phyloP scores from a whole-genome alignment of 2,797 vertebrate species.

The Cirrhinus mrigala region DNA sequence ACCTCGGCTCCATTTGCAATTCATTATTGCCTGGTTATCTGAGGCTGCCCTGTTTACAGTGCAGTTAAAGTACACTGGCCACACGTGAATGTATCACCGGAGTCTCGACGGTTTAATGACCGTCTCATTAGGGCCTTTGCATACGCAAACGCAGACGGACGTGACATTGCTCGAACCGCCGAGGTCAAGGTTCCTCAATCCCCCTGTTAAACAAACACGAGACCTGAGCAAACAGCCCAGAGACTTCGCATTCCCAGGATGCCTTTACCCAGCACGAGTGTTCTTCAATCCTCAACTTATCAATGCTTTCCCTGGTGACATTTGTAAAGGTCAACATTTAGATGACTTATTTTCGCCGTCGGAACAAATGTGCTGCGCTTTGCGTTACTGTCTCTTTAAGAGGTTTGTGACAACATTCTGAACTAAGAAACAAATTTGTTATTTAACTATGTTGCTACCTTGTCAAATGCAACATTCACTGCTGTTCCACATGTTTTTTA shows the following conservation, averaged over 20 bases:
- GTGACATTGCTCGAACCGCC: slow-evolving; percentile 47
- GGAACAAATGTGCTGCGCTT: slow-evolving; percentile 61
- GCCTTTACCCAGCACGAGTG: slow-evolving; percentile 21
- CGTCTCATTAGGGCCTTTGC: slow-evolving; percentile 47
- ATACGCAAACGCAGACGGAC: slow-evolving; percentile 53
- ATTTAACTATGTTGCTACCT: background rate
- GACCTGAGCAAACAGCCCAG: slow-evolving; percentile 47
- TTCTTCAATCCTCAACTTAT: slow-evolving; percentile 48
- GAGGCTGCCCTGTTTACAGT: slow-evolving; percentile 82
- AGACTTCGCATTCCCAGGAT: slow-evolving; percentile 42
- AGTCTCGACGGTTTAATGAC: slow-evolving; percentile 41
- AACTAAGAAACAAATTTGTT: background rate
- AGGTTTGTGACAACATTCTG: background rate
- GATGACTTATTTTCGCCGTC: slow-evolving; percentile 80
- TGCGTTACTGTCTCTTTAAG: slow-evolving; percentile 22
- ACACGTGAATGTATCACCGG: slow-evolving; percentile 40
- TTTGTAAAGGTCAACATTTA: slow-evolving; percentile 80
- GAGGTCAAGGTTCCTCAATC: slow-evolving; percentile 73
- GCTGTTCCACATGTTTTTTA: background rate
- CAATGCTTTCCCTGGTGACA: slow-evolving; percentile 73
- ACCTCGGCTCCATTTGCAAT: slow-evolving; percentile 84
- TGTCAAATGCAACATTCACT: slow-evolving; percentile 4
- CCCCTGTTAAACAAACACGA: slow-evolving; percentile 41
- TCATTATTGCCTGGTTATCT: slow-evolving; percentile 85
- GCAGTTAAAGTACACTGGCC: slow-evolving; percentile 69